Evolutionary conservation across 2,797 vertebrate genomes (phyloP), one percentile per base, ranked within the genome.

Genomic region (Pitangus sulphuratus): DNA sequence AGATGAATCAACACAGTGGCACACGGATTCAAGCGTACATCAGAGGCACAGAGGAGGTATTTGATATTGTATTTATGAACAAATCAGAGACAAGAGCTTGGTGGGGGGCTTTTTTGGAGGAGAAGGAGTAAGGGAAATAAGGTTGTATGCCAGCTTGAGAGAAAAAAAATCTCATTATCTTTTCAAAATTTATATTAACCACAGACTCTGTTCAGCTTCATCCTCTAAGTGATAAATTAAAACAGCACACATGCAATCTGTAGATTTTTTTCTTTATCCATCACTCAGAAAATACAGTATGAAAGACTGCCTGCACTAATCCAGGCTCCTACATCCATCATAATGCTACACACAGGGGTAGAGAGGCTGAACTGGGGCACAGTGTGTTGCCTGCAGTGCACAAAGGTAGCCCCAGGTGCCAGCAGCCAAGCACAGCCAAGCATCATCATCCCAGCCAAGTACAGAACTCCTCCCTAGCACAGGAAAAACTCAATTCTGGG

Each of bases 61-160:
- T 77, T 94, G 91, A 89, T 89, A 74, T 31, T 50, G 57, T 90
- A 68, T 89, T 92, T 85, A 85, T 65, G 86, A 91, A 90, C 90
- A 94, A 96, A 80, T 64, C 40, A 12, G 75, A 93, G 65, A 83
- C 61, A 77, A 94, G 92, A 94, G 51, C 82, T 72, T 90, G 26
- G 45, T 42, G 75, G 72, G 50, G 8, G 0, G 0, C 1, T 31
- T 8, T 60, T 77, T 68, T 78, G 84, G 51, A 50, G 89, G 47
- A 53, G 89, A 42, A 61, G 60, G 37, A 75, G 53, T 82, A 90
- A 64, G 89, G 56, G 76, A 91, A 92, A 79, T 64, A 87, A 66
- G 56, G 89, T 9, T 40, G 33, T 50, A 40, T 37, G 76, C 70
- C 54, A 83, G 51, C 44, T 58, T 62, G 40, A 21, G 65, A 94